Evolutionary conservation across 2,113 vertebrate genomes (phyloP), one percentile per base, ranked within the genome.

Genomic region (Aramus guarauna): DNA sequence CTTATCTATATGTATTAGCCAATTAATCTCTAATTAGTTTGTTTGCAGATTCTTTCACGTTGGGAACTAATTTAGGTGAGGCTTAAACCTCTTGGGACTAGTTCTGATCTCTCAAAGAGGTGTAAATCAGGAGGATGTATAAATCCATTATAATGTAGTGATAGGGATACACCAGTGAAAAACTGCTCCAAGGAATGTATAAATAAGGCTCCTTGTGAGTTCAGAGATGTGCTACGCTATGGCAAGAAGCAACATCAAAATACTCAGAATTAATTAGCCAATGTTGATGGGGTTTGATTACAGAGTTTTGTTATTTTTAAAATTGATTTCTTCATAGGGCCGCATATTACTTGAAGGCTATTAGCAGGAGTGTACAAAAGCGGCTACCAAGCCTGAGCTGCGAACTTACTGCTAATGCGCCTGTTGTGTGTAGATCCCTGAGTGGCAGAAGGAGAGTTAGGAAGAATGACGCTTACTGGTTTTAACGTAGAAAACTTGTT

Each of bases 11-110:
- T 95, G 95, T 96, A 97, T 95, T 97, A 95, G 86, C 53, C 91
- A 95, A 88, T 94, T 97, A 94, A 92, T 97, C 89, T 81, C 95
- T 90, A 94, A 96, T 95, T 95, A 95, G 92, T 96, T 96, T 95
- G 75, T 95, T 96, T 97, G 91, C 88, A 93, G 90, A 92, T 96
- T 92, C 59, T 81, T 97, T 82, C 80, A 94, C 77, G 2, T 81
- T 94, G 84, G 84, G 84, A 94, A 75, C 86, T 94, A 87, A 95
- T 97, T 94, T 92, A 91, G 77, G 86, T 95, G 77, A 91, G 48
- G 58, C 45, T 6, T 88, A 94, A 96, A 80, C 26, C 92, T 86
- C 90, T n/a, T 81, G 95, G 85, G 95, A 74, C 67, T 45, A 45
- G 67, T 94, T 96, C 55, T 86, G 85, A 80, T 93, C 34, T 90